Percentiles rank a stretch among this genome's conserved stretches.
Conservation (phyloP, 2,797 vertebrate genomes). For the Melanotaenia boesemani region DNA sequence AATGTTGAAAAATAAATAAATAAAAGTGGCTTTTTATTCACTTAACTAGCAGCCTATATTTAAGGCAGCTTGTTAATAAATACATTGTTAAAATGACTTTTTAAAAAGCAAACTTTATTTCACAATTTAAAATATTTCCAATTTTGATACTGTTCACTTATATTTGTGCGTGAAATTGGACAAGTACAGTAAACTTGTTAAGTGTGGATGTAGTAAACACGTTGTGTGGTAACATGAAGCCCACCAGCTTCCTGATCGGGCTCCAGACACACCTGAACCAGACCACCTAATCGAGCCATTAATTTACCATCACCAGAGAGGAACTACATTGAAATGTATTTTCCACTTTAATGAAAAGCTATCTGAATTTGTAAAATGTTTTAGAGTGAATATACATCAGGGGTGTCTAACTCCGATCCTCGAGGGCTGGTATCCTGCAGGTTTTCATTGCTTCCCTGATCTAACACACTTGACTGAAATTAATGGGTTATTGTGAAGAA, state of each 20-base stretch:
- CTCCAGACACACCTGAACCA: slow-evolving; percentile 31
- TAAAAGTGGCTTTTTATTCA: no score
- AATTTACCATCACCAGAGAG: neutral
- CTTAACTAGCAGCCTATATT: neutral
- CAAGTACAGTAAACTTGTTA: slow-evolving; percentile 62
- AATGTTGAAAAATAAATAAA: neutral
- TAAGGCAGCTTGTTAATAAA: neutral
- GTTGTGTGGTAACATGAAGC: slow-evolving; percentile 21
- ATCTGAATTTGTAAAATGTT: slow-evolving; percentile 26
- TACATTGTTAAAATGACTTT: neutral
- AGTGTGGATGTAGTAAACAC: slow-evolving; percentile 23
- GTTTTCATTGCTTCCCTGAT: no score
- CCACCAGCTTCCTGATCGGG: slow-evolving; percentile 2
- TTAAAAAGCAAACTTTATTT: slow-evolving; percentile 69
- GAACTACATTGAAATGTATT: slow-evolving; percentile 4
- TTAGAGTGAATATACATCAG: slow-evolving; percentile 1
- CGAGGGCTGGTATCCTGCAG: no score
- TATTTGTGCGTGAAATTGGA: slow-evolving; percentile 62
- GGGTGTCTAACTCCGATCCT: no score
- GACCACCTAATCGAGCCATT: slow-evolving; percentile 13
- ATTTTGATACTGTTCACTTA: slow-evolving; percentile 39
- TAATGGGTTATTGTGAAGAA: no score
- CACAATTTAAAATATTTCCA: slow-evolving; percentile 60
- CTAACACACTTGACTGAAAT: no score
- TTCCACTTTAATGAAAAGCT: neutral